Conservation (phyloP, 2,113 vertebrate genomes). For the Alligator sinensis region DNA sequence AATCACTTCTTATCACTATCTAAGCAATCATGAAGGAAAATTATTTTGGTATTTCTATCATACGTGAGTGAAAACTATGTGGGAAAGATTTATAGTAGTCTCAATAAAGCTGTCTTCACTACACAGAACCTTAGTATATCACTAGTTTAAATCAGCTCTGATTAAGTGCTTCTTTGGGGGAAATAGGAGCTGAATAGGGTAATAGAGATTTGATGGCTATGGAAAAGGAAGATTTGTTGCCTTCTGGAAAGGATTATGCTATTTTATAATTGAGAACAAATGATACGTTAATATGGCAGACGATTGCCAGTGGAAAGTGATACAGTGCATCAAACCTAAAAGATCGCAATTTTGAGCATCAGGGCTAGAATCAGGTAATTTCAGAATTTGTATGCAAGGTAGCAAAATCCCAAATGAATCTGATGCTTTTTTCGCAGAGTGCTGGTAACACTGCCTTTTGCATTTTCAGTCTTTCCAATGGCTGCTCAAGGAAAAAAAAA, state of each 20-base stretch:
- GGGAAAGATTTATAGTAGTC: not conserved
- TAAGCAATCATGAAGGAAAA: not conserved
- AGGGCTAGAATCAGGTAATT: not conserved
- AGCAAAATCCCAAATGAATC: not conserved
- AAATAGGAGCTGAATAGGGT: not conserved
- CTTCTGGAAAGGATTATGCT: not conserved
- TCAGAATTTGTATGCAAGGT: not conserved
- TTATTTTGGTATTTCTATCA: not conserved
- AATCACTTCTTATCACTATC: not conserved
- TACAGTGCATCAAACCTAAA: not conserved
- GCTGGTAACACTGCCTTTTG: not conserved
- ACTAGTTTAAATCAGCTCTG: conserved; percentile 12
- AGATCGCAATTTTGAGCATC: not conserved
- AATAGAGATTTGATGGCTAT: not conserved
- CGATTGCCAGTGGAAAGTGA: not conserved
- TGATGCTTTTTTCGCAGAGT: not conserved
- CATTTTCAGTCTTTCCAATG: not conserved
- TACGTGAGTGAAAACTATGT: not conserved
- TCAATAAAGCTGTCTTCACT: conserved; percentile 58
- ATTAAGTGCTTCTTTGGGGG: conserved; percentile 11
- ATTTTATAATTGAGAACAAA: not conserved
- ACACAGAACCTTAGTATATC: conserved; percentile 37
- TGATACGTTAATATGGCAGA: not conserved
- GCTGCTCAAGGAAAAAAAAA: not conserved
- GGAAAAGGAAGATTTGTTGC: not conserved